Conservation (phyloP, 2,888 invertebrate genomes). For the Ectemnius continuus region DNA sequence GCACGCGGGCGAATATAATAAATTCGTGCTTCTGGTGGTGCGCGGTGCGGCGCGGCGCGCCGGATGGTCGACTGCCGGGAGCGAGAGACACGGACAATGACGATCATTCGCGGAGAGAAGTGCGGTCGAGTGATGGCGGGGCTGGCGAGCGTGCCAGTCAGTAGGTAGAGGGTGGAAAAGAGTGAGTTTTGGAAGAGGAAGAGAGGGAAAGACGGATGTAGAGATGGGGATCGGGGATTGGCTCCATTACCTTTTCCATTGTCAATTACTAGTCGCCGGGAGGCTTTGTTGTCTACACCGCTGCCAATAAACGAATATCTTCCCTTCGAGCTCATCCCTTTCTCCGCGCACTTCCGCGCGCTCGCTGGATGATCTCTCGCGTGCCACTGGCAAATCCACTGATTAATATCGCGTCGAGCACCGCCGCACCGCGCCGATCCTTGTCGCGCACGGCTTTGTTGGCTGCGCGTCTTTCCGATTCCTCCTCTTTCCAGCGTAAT, state of each 20-base stretch:
- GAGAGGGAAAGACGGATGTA: slow-evolving; percentile 28
- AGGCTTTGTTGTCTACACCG: slow-evolving; percentile 15
- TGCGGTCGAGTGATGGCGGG: slow-evolving; percentile 24
- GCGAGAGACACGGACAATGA: slow-evolving; percentile 48
- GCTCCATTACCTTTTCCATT: slow-evolving; percentile 69
- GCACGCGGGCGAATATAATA: slow-evolving; percentile 62
- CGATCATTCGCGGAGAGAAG: slow-evolving; percentile 40
- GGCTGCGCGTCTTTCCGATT: too few species aligned
- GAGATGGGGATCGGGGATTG: slow-evolving; percentile 58
- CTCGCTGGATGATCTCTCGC: slow-evolving; percentile 10
- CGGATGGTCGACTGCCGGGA: background rate
- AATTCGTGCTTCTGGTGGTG: slow-evolving; percentile 52
- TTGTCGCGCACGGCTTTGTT: too few species aligned
- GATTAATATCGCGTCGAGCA: slow-evolving; percentile 29
- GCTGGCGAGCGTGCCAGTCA: slow-evolving; percentile 9
- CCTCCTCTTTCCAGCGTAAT: too few species aligned
- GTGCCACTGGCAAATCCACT: slow-evolving; percentile 26
- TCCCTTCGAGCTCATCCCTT: slow-evolving; percentile 22
- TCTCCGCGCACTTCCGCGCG: background rate
- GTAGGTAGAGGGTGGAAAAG: slow-evolving; percentile 11
- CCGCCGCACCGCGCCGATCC: too few species aligned
- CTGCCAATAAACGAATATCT: slow-evolving; percentile 26
- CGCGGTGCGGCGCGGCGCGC: slow-evolving; percentile 25
- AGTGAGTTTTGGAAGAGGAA: slow-evolving; percentile 6
- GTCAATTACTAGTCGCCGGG: slow-evolving; percentile 65